Percentiles rank a stretch among this genome's conserved stretches.
Conservation (phyloP, 2,888 invertebrate species). For the Mesochorus sp. region DNA sequence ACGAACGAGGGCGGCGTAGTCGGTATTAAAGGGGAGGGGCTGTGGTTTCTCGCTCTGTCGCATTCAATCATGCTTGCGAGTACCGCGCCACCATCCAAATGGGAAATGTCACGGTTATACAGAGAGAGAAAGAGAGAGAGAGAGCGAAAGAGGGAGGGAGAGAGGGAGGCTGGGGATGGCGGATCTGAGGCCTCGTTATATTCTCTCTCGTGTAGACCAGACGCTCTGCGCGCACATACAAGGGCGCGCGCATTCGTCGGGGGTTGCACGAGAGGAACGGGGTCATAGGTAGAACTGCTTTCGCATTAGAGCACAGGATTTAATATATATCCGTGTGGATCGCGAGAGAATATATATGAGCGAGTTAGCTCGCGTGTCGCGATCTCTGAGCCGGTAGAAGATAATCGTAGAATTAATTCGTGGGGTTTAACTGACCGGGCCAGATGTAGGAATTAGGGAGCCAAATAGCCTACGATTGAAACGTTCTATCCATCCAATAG, state of each 20-base stretch:
- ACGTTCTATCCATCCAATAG: constrained; percentile 29
- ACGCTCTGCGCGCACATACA: background rate
- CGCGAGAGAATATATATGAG: constrained; percentile 23
- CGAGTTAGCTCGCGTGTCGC: constrained; percentile 46
- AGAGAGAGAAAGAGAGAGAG: no score
- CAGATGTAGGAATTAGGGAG: constrained; percentile 56
- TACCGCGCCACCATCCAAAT: constrained; percentile 52
- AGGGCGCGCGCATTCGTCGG: background rate
- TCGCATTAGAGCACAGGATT: constrained; percentile 59
- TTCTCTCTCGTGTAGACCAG: constrained; percentile 34
- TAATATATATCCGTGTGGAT: constrained; percentile 56
- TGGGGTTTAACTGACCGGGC: constrained; percentile 64
- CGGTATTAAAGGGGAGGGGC: constrained; percentile 21
- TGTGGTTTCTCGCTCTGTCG: constrained; percentile 61
- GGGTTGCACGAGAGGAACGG: background rate
- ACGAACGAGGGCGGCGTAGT: constrained; percentile 6
- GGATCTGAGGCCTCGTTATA: constrained; percentile 31
- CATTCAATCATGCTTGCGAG: constrained; percentile 55
- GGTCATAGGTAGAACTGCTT: constrained; percentile 40
- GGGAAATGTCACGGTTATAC: constrained; percentile 59
- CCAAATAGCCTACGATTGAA: constrained; percentile 36
- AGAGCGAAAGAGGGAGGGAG: no score
- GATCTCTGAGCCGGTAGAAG: constrained; percentile 61
- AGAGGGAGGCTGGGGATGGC: no score
- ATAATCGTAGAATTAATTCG: constrained; percentile 70